These are phyloP conservation scores for Thunnus thynnus DNA, from an alignment of 2,113 vertebrate genomes.

Conservation along the genomic window DNA sequence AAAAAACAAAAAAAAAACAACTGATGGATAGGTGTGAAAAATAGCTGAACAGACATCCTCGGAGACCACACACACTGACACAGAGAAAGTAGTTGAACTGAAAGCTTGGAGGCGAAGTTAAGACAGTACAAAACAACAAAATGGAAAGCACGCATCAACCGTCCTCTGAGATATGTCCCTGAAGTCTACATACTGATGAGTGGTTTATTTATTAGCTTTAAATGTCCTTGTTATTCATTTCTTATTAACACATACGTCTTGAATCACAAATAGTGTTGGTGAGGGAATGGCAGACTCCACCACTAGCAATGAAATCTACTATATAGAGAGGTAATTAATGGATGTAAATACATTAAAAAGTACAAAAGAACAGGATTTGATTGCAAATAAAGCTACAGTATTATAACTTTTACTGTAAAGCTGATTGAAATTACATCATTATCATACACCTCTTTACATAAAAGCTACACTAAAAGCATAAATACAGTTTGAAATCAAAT, in stretches of 20 bases:
- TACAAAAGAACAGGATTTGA: neutral
- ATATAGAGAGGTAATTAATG: neutral
- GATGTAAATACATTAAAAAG: neutral
- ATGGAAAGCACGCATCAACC: neutral
- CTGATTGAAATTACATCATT: too few relatives aligned
- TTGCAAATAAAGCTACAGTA: too few relatives aligned
- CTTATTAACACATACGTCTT: too few relatives aligned
- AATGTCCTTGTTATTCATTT: neutral
- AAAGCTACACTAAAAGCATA: too few relatives aligned
- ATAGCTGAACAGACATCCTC: constrained; percentile 21
- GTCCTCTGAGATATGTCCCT: neutral
- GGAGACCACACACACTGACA: constrained; percentile 19
- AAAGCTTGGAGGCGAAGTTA: constrained; percentile 12
- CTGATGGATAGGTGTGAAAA: constrained; percentile 41
- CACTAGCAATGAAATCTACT: too few relatives aligned
- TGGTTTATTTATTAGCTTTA: neutral
- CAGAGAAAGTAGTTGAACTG: constrained; percentile 20
- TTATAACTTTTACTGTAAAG: too few relatives aligned
- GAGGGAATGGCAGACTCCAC: too few relatives aligned
- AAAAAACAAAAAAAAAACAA: constrained; percentile 5
- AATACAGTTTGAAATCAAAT: neutral
- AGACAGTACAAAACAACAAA: neutral
- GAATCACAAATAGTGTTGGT: too few relatives aligned
- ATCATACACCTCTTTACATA: too few relatives aligned
- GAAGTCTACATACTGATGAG: neutral